Percentiles rank a stretch among this genome's conserved stretches.
These are phyloP conservation scores for Cisticola juncidis DNA, from an alignment of 2,113 vertebrate species.

Conservation along the genomic window DNA sequence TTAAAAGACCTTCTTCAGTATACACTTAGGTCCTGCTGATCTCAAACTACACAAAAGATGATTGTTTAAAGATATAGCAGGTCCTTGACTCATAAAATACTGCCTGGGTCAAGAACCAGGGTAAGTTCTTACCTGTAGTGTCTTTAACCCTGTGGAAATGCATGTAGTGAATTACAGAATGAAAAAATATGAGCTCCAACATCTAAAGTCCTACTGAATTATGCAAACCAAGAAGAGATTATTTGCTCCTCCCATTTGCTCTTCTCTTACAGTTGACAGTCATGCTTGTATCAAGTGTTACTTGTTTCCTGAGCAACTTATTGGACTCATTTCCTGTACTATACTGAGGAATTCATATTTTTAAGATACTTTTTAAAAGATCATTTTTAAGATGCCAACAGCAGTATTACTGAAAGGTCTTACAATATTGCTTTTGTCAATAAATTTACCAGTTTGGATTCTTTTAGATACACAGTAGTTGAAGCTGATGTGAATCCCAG, in stretches of 20 bases:
- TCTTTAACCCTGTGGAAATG: not conserved
- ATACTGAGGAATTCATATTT: not conserved
- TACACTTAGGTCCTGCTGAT: not conserved
- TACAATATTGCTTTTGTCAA: not conserved
- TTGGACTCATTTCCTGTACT: not conserved
- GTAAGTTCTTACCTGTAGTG: not conserved
- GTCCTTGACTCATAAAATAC: not conserved
- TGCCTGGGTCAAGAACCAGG: not conserved
- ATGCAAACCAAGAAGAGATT: not conserved
- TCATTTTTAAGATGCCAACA: not conserved
- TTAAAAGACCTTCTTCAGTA: not conserved
- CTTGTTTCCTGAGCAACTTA: not conserved
- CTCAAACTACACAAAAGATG: not conserved
- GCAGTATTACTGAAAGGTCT: not conserved
- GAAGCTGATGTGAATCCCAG: not conserved
- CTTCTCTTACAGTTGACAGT: not conserved
- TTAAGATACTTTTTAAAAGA: not conserved
- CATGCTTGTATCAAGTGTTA: not conserved
- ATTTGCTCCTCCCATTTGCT: not conserved
- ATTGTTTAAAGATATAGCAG: not conserved
- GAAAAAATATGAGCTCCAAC: not conserved
- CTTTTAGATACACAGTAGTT: not conserved
- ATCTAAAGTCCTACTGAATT: not conserved
- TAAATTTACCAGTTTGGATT: not conserved
- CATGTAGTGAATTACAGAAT: not conserved